Evolutionary conservation across 2,113 vertebrate genomes (phyloP), one percentile per base, ranked within the genome.

Genomic region (Oplegnathus fasciatus): DNA sequence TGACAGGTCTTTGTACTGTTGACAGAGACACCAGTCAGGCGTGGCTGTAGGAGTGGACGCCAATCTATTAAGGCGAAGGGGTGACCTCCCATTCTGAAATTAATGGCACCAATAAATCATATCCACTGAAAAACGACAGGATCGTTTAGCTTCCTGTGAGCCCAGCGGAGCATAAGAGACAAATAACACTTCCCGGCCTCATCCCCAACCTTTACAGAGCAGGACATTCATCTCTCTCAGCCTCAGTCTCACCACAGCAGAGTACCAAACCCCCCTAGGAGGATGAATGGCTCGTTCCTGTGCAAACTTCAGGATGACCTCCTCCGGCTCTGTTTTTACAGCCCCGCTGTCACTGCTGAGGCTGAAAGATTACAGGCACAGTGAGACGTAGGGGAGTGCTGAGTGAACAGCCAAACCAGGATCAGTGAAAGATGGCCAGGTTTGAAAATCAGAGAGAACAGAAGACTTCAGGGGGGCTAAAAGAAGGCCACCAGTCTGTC

Each of bases 81-180:
- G 55, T 86, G 82, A 86, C 82, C 86, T 72, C 69, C 68, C 18
- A 46, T 86, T 91, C 72, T 58, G 55, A 78, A 86, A 89, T 86
- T 84, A 91, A 92, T 87, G 55, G 80, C 48, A 34, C 44, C 61
- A 11, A 90, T 92, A 91, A 94, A 93, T 94, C 91, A 93, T 44
- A 67, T 58, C 17, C 64, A 17, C 22, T 10, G 80, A 73, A 30
- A 85, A 67, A 64, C 26, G 83, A 71, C 79, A 79, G 71, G 42
- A 89, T 75, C 67, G 28, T 87, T 90, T 84, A 69, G 77, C 76
- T 75, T 77, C 75, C 65, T 1, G n/a, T 28, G 69, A 14, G 81
- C 58, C 88, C 88, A 26, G 78, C 77, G 8, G 79, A 86, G 85
- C 81, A 62, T 9, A 30, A 66, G 71, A 89, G 89, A 92, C 90